These are phyloP conservation scores for Oryzias woworae DNA, from an alignment of 2,113 vertebrate species.

Conservation along the genomic window DNA sequence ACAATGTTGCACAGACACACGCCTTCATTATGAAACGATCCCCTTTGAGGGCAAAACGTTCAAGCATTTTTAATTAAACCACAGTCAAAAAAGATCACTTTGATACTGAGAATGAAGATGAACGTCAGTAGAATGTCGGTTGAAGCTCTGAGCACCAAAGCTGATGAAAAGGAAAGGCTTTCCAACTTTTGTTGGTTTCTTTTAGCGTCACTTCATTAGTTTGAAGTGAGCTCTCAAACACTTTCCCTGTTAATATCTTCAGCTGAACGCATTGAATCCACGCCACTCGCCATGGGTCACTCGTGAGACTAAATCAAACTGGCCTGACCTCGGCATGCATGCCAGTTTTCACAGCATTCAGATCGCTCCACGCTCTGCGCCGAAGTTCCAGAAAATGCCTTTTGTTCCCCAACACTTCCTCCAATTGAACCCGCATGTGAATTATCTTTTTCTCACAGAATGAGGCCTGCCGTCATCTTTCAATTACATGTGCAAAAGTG, in stretches of 20 bases:
- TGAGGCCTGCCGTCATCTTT: conserved; percentile 59
- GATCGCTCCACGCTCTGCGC: conserved; percentile 38
- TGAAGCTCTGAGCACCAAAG: too few species aligned
- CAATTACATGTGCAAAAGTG: conserved; percentile 56
- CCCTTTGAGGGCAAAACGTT: too few species aligned
- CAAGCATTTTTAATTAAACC: too few species aligned
- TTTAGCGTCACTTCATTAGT: not conserved
- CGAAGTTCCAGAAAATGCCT: conserved; percentile 66
- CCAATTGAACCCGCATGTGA: conserved; percentile 70
- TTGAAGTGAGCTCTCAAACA: not conserved
- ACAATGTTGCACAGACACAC: too few species aligned
- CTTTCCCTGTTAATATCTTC: not conserved
- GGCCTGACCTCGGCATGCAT: conserved; percentile 52
- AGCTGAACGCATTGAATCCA: not conserved
- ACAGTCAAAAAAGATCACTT: not conserved
- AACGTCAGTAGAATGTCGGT: too few species aligned
- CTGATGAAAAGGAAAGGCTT: not conserved
- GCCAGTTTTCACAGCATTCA: conserved; percentile 62
- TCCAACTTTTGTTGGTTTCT: not conserved
- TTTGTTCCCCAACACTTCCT: conserved; percentile 78
- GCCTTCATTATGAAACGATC: too few species aligned
- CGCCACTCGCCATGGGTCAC: conserved; percentile 20
- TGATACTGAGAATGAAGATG: not conserved
- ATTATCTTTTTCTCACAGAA: conserved; percentile 69
- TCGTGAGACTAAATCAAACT: conserved; percentile 21